phyloP scores from a whole-genome alignment of 2,888 invertebrate species.

The Saturnia japonica region DNA sequence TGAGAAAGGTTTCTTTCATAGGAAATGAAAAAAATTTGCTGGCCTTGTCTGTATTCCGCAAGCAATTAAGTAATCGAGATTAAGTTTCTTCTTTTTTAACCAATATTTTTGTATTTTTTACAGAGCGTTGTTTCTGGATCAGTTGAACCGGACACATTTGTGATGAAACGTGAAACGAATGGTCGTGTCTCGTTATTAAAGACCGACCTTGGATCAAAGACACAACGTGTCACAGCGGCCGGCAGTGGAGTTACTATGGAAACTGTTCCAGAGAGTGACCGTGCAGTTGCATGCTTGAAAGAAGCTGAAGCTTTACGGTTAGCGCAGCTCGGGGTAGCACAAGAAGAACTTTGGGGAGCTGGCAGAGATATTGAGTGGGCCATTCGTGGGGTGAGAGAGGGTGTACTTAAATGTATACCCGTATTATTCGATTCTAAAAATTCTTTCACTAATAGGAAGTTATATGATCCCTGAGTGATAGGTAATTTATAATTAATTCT shows the following conservation, averaged over 20 bases:
- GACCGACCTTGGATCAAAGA: conserved; percentile 79
- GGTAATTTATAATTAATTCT: too few relatives aligned
- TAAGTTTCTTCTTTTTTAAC: too few relatives aligned
- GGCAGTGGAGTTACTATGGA: conserved; percentile 65
- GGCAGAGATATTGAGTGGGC: conserved; percentile 93
- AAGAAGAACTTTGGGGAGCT: conserved; percentile 86
- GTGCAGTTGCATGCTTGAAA: conserved; percentile 76
- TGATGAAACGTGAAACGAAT: conserved; percentile 76
- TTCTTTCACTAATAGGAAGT: too few relatives aligned
- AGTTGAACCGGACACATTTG: conserved; percentile 89
- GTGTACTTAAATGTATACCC: too few relatives aligned
- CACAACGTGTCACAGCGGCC: conserved; percentile 67
- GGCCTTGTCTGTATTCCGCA: too few relatives aligned
- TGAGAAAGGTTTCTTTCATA: too few relatives aligned
- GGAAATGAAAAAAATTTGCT: too few relatives aligned
- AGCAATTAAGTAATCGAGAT: too few relatives aligned
- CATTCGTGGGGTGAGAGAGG: conserved; percentile 75
- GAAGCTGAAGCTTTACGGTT: conserved; percentile 80
- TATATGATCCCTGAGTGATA: too few relatives aligned
- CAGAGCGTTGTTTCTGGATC: conserved; percentile 91
- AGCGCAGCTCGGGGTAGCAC: conserved; percentile 69
- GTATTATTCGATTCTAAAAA: too few relatives aligned
- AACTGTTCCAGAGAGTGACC: conserved; percentile 63
- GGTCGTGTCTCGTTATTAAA: conserved; percentile 70
- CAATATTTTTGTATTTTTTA: conserved; percentile 32